A percentile compares a stretch with the other conserved stretches of the same genome.
These are phyloP conservation scores for Oreortyx pictus DNA, from an alignment of 2,797 vertebrate species.

Conservation along the genomic window DNA sequence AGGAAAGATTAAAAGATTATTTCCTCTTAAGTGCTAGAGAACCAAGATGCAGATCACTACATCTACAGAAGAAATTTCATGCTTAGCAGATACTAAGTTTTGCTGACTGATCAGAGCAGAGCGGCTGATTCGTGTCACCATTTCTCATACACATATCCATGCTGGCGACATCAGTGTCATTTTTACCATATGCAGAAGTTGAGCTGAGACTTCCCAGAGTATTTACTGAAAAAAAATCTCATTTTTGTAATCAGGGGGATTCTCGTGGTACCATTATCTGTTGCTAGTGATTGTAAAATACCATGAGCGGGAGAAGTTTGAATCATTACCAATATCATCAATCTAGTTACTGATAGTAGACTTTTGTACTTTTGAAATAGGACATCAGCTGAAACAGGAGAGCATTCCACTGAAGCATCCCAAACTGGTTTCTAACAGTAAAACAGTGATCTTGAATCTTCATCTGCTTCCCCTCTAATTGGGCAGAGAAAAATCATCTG, in stretches of 20 bases:
- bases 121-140: not conserved
- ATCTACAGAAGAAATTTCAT: not conserved
- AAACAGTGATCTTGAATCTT: conserved; percentile 30
- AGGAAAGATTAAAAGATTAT: not conserved
- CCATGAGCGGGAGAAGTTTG: not conserved
- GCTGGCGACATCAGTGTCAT: not conserved
- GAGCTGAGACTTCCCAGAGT: not conserved
- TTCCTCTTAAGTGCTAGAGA: not conserved
- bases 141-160: not conserved
- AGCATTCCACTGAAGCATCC: not conserved
- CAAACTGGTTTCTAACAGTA: not conserved
- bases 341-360: not conserved
- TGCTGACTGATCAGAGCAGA: not conserved
- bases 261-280: not conserved
- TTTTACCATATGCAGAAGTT: not conserved
- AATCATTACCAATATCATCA: accelerated
- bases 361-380: not conserved
- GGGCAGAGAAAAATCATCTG: conserved; percentile 78
- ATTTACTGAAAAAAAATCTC: not conserved
- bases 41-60: not conserved
- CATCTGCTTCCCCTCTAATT: conserved; percentile 27
- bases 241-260: not conserved
- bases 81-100: not conserved
- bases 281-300: not conserved
- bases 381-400: not conserved